Evolutionary conservation across 2,113 vertebrate genomes (phyloP).

Genomic region (Dasypus novemcinctus): DNA sequence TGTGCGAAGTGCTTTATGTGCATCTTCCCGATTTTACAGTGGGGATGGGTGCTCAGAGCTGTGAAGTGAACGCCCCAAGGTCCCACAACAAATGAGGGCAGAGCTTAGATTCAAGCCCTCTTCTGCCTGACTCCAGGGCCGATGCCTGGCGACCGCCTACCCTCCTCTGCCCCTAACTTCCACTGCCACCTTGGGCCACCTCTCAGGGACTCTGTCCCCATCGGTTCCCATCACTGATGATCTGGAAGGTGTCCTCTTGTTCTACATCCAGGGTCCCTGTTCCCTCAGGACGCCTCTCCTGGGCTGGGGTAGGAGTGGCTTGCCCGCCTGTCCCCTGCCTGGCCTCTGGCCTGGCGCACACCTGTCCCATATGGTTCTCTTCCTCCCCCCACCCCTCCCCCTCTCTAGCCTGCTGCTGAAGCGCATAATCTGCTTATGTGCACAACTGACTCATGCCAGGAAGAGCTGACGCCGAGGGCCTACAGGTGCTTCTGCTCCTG

Average conservation of each 20-base stretch:
- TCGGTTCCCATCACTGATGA: too few species aligned
- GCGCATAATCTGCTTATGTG: neutral
- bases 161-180: neutral
- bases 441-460: too few species aligned
- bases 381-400: neutral
- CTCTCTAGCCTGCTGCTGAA: neutral
- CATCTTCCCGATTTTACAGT: neutral
- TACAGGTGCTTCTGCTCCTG: neutral
- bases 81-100: neutral
- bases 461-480: neutral
- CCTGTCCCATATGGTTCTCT: neutral
- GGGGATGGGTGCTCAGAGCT: neutral
- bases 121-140: neutral
- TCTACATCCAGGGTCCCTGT: neutral
- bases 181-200: neutral
- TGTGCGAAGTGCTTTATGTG: neutral
- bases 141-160: neutral
- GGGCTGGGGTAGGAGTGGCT: neutral
- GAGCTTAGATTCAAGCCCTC: neutral
- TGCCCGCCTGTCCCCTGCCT: neutral
- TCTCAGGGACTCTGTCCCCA: neutral
- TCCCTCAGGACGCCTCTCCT: neutral
- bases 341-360: neutral
- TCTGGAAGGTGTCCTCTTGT: neutral
- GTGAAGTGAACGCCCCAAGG: neutral